Evolutionary conservation across 1,140 invertebrate species (phyloP).

Genomic region (Popillia japonica): DNA sequence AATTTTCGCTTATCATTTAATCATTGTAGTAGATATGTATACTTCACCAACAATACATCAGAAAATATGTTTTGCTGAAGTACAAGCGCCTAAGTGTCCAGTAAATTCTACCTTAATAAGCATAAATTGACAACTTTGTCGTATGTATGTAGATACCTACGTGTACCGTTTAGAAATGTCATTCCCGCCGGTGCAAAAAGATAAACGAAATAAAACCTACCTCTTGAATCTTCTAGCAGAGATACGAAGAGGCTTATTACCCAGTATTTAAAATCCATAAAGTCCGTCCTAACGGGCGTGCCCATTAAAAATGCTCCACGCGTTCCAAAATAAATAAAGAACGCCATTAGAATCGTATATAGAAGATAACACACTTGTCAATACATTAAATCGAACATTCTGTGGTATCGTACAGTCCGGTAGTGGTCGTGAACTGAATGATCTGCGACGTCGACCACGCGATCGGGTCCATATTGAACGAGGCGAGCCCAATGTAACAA

Average conservation of each 20-base stretch:
- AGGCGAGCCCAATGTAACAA: constrained; percentile 55
- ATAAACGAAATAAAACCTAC: neutral
- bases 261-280: constrained; percentile 55
- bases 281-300: constrained; percentile 48
- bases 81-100: neutral
- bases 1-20: too few species aligned
- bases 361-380: constrained; percentile 58
- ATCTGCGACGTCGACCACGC: neutral
- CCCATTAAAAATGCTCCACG: constrained; percentile 55
- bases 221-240: neutral
- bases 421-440: constrained; percentile 40
- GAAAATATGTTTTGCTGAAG: too few species aligned
- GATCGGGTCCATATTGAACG: constrained; percentile 47
- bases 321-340: constrained; percentile 54
- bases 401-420: constrained; percentile 46
- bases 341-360: constrained; percentile 57
- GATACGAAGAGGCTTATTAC: neutral
- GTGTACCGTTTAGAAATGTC: neutral
- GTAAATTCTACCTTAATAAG: neutral
- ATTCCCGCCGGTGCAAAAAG: neutral
- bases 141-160: neutral
- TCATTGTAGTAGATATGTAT: too few species aligned
- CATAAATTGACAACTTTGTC: neutral
- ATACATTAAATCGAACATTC: constrained; percentile 58
- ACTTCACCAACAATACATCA: too few species aligned